phyloP scores from a whole-genome alignment of 2,888 invertebrate genomes.

The Synergus umbraculus region DNA sequence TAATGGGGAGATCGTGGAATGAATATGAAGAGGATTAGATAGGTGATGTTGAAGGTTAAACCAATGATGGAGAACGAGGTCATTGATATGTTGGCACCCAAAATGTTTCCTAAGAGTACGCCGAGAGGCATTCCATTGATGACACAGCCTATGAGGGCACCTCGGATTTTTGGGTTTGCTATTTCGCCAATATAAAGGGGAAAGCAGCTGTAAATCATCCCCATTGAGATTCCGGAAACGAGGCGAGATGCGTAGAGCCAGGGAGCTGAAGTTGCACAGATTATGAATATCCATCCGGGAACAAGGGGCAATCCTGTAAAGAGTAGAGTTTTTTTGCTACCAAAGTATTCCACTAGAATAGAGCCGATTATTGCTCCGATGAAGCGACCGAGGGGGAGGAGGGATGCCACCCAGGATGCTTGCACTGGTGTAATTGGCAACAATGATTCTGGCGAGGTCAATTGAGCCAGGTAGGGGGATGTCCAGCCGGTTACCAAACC shows the following conservation, averaged over 20 bases:
- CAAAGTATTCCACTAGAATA: constrained; percentile 51
- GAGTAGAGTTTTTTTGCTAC: constrained; percentile 59
- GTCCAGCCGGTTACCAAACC: constrained; percentile 63
- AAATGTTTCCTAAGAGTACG: constrained; percentile 64
- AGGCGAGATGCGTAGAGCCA: constrained; percentile 62
- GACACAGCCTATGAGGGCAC: constrained; percentile 65
- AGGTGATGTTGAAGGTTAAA: constrained; percentile 60
- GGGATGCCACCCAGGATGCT: constrained; percentile 65
- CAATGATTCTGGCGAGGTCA: constrained; percentile 56
- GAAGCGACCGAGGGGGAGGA: constrained; percentile 61
- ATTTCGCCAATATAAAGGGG: constrained; percentile 68
- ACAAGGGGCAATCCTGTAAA: constrained; percentile 57
- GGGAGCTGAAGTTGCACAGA: constrained; percentile 54
- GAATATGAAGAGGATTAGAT: constrained; percentile 60
- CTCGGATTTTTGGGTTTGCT: constrained; percentile 68
- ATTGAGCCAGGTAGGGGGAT: constrained; percentile 62
- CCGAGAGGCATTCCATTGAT: constrained; percentile 66
- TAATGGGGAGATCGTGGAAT: constrained; percentile 70
- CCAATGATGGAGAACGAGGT: constrained; percentile 63
- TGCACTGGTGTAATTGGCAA: constrained; percentile 55
- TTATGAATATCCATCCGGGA: constrained; percentile 59
- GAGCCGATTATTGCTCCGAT: constrained; percentile 60
- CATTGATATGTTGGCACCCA: constrained; percentile 67
- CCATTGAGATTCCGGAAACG: constrained; percentile 61
- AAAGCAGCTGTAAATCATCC: constrained; percentile 66